Percentiles rank a stretch among this genome's conserved stretches.
Evolutionary conservation across 2,888 invertebrate species (phyloP).

Genomic region (Morpho deidamia): DNA sequence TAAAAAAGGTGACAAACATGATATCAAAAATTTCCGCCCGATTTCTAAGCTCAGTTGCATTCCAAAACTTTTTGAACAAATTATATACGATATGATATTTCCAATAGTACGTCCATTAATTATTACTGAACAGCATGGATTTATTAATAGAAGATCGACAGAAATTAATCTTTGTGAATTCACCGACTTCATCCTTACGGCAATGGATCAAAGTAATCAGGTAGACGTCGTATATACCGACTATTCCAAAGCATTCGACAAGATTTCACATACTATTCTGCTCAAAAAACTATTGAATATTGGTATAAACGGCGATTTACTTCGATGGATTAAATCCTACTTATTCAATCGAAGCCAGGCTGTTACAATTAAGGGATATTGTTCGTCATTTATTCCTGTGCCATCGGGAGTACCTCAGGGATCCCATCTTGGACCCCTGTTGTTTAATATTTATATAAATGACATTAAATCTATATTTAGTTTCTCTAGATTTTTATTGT

Average conservation of each 20-base stretch:
- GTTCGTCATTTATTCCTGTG: background rate
- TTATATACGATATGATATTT: background rate
- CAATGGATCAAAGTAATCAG: constrained; percentile 19
- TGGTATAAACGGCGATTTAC: background rate
- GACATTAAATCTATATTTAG: no score
- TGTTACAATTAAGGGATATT: background rate
- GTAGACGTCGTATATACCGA: constrained; percentile 29
- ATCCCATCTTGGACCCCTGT: background rate
- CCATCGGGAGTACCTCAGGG: background rate
- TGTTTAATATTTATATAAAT: no score
- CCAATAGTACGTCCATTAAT: background rate
- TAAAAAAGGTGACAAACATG: constrained; percentile 5
- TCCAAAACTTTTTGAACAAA: constrained; percentile 3
- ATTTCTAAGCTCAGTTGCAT: constrained; percentile 4
- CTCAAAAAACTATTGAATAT: background rate
- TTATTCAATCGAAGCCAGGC: background rate
- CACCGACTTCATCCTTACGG: constrained; percentile 1
- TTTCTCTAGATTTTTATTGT: no score
- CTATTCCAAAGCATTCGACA: constrained; percentile 21
- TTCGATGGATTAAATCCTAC: no score
- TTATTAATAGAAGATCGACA: constrained; percentile 21
- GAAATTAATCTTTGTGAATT: constrained; percentile 19
- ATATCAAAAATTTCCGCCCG: constrained; percentile 10
- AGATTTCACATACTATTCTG: no score
- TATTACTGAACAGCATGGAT: constrained; percentile 9